Evolutionary conservation across 2,113 vertebrate genomes (phyloP).

Genomic region (Pluvialis apricaria): DNA sequence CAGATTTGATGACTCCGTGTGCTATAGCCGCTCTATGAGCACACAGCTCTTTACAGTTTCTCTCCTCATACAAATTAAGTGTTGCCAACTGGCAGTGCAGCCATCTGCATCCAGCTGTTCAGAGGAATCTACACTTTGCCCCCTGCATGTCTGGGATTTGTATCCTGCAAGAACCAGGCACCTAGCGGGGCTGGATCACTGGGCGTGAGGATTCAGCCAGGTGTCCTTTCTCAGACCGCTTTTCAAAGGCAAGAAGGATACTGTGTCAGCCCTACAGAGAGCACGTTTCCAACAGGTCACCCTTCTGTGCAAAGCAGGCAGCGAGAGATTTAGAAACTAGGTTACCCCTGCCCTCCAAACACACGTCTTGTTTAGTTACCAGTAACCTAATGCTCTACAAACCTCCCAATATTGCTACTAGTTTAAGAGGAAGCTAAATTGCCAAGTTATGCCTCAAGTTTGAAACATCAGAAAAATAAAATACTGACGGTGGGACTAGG

Average conservation of each 20-base stretch:
- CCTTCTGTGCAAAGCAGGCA: background rate
- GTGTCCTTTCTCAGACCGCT: background rate
- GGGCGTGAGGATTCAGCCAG: background rate
- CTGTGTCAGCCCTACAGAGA: background rate
- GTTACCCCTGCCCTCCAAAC: background rate
- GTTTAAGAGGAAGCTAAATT: background rate
- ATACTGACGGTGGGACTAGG: background rate
- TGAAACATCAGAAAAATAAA: background rate
- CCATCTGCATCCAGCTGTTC: background rate
- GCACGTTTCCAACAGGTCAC: fast-evolving
- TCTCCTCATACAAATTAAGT: background rate
- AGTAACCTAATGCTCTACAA: background rate
- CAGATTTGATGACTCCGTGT: background rate
- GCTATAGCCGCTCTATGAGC: background rate
- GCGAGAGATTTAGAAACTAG: background rate
- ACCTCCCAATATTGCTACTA: background rate
- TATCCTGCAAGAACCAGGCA: background rate
- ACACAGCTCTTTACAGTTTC: background rate
- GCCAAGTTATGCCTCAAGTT: background rate
- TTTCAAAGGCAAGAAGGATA: background rate
- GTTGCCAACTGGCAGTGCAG: background rate
- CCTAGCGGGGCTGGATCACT: fast-evolving
- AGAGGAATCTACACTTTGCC: background rate
- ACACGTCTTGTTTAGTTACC: background rate
- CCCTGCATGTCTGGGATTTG: background rate